Conservation (phyloP, 2,113 vertebrate genomes). For the Pterophyllum scalare region DNA sequence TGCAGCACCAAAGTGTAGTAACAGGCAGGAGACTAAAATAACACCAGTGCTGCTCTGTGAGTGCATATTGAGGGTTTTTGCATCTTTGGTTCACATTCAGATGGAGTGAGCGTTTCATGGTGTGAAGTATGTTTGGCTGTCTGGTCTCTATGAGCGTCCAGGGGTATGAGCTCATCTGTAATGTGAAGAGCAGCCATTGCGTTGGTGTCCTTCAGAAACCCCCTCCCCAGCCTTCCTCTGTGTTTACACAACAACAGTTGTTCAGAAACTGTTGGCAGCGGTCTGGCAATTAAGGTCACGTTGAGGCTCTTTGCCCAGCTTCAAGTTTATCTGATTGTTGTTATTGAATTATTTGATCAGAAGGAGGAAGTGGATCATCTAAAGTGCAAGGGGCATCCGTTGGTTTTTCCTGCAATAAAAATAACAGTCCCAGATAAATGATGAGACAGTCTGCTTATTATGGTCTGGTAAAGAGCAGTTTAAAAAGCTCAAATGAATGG, state of each 20-base stretch:
- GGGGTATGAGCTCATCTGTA: constrained; percentile 61
- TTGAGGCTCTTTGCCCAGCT: constrained; percentile 17
- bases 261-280: constrained; percentile 21
- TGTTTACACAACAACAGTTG: constrained; percentile 43
- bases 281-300: constrained; percentile 31
- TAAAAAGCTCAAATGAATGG: not conserved
- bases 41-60: not conserved
- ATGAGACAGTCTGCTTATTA: not conserved
- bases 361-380: not conserved
- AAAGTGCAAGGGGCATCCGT: not conserved
- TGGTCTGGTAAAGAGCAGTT: not conserved
- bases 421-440: not conserved
- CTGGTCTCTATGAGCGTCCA: constrained; percentile 15
- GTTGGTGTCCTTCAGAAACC: constrained; percentile 57
- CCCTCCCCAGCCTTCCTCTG: not conserved
- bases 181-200: constrained; percentile 65
- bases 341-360: not conserved
- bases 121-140: constrained; percentile 26
- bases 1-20: not conserved
- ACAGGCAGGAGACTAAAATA: not conserved
- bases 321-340: not conserved
- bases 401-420: not conserved
- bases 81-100: not conserved
- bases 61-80: not conserved
- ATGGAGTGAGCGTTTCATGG: not conserved